Evolutionary conservation across 2,888 invertebrate species (phyloP).

Genomic region (Hypolimnas misippus): DNA sequence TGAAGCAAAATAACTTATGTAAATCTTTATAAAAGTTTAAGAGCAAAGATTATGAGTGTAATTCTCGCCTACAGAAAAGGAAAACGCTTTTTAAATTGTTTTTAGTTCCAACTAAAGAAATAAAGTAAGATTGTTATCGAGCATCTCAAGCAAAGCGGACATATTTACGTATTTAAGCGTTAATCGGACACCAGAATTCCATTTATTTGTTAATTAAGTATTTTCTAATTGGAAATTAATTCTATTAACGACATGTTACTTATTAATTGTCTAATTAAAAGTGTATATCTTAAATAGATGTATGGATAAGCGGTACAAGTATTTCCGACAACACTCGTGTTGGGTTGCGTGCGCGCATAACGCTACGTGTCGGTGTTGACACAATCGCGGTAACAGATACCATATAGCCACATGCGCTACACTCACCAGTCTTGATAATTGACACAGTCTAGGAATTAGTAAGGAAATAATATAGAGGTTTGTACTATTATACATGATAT

Average conservation of each 20-base stretch:
- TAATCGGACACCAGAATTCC: constrained; percentile 31
- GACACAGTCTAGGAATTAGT: constrained; percentile 9
- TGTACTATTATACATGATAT: too few species aligned
- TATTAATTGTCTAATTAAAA: constrained; percentile 36
- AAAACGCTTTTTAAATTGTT: constrained; percentile 2
- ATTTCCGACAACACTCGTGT: constrained; percentile 22
- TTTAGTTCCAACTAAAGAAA: background rate
- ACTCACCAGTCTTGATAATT: constrained; percentile 42
- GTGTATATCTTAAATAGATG: constrained; percentile 30
- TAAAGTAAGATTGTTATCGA: constrained; percentile 23
- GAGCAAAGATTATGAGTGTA: too few species aligned
- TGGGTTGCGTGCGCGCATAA: constrained; percentile 24
- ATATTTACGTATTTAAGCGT: constrained; percentile 29
- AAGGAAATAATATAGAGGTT: background rate
- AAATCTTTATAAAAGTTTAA: too few species aligned
- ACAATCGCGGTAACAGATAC: constrained; percentile 26
- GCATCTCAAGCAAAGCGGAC: constrained; percentile 2
- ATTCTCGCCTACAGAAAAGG: too few species aligned
- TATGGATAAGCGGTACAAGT: constrained; percentile 15
- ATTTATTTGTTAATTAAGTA: constrained; percentile 38
- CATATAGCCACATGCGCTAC: constrained; percentile 4
- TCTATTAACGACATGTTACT: constrained; percentile 35
- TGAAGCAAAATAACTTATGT: too few species aligned
- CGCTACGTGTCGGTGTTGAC: constrained; percentile 20
- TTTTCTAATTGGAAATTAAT: constrained; percentile 36